Conservation (phyloP, 2,113 vertebrate species). For the Chrysochloris asiatica region DNA sequence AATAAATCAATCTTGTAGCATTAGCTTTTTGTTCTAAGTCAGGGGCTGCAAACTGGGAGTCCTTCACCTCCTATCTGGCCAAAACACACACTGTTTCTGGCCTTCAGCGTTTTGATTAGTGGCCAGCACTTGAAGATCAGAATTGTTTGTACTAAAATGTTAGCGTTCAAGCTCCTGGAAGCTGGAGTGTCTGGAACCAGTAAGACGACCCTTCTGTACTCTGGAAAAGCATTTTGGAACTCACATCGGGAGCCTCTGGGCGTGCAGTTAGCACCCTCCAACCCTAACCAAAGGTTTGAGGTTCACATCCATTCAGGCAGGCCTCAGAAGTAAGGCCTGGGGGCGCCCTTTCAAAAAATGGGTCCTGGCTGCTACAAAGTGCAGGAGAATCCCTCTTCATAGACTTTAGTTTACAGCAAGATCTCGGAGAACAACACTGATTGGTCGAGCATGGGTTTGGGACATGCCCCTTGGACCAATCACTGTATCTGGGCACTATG, state of each 20-base stretch:
- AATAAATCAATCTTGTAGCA: background rate
- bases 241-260: background rate
- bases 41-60: background rate
- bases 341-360: background rate
- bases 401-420: background rate
- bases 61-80: background rate
- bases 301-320: background rate
- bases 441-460: background rate
- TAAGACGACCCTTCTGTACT: too few relatives aligned
- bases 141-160: background rate
- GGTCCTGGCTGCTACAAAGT: background rate
- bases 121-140: background rate
- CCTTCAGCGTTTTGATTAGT: background rate
- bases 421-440: background rate
- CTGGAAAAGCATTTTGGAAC: accelerated
- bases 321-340: background rate
- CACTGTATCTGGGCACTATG: background rate
- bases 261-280: background rate
- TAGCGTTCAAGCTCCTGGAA: background rate
- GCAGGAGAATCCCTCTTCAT: background rate
- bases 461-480: too few relatives aligned
- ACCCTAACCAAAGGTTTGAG: background rate
- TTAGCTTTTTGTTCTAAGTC: background rate
- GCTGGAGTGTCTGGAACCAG: background rate
- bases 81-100: accelerated